These are phyloP conservation scores for Odontomachus brunneus DNA, from an alignment of 1,140 invertebrate species.

Conservation along the genomic window DNA sequence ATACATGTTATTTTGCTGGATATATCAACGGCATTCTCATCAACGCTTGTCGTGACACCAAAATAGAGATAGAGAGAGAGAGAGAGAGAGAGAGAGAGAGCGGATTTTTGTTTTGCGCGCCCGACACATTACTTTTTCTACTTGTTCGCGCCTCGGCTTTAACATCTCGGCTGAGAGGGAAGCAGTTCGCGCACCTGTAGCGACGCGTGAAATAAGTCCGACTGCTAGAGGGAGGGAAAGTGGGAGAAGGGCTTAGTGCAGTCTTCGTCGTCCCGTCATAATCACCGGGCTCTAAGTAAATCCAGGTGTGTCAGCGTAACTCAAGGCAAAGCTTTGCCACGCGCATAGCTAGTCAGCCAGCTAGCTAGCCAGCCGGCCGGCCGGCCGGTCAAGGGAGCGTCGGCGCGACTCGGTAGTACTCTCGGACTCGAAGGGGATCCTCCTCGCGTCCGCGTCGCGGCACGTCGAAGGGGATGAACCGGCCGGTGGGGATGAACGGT, in stretches of 20 bases:
- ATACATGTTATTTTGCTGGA: background rate
- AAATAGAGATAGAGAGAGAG: too few species aligned
- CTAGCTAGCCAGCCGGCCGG: background rate
- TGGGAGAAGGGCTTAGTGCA: slow-evolving; percentile 1
- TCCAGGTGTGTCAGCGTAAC: slow-evolving; percentile 56
- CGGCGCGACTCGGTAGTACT: slow-evolving; percentile 37
- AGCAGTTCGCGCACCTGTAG: slow-evolving; percentile 30
- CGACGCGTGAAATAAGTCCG: slow-evolving; percentile 46
- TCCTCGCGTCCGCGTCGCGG: slow-evolving; percentile 49
- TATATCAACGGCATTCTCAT: too few species aligned
- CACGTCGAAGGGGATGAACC: slow-evolving; percentile 55
- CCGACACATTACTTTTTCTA: background rate
- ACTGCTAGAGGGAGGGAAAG: slow-evolving; percentile 15
- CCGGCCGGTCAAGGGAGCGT: slow-evolving; percentile 32
- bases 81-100: too few species aligned
- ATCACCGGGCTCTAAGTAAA: slow-evolving; percentile 56
- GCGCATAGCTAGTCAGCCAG: background rate
- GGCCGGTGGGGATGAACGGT: slow-evolving; percentile 41
- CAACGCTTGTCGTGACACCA: too few species aligned
- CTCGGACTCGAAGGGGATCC: slow-evolving; percentile 26
- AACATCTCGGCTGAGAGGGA: background rate
- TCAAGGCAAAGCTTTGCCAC: slow-evolving; percentile 48
- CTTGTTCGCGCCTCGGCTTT: background rate
- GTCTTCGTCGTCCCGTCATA: slow-evolving; percentile 20
- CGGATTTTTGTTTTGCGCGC: background rate